Base-by-base conservation (phyloP, 2,113 vertebrate species). In the Saccopteryx bilineata region DNA sequence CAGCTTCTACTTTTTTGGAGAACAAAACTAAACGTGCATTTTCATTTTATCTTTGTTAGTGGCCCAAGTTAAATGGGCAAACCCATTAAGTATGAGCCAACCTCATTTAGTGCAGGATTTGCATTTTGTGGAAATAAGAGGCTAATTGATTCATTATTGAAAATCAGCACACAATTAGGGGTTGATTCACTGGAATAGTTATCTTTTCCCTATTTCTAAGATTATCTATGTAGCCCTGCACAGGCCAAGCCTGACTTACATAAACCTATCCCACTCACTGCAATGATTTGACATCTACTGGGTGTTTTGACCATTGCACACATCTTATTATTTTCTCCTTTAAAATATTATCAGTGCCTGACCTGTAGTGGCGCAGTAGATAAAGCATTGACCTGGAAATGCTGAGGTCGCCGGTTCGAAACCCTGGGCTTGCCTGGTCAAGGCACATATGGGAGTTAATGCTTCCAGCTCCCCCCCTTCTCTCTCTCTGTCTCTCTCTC, bases 31-130 rank as follows among this genome's bases (percentile, higher is more conserved):
- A 97, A 60, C 17, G 15, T 2, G 0, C 65, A 84, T 98, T 87
- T 80, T 92, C 50, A 87, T 87, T 85, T 97, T 66, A 72, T 95
- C 31, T 86, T 75, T 10, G 75, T 5, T 86, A 80, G 2, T 90
- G 48, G 17, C 54, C 93, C 23, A 21, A 39, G 71, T 75, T 87
- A 91, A 95, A 76, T 23, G 23, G 26, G 33, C 33, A 66, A 84
- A 61, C 79, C 92, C 63, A 72, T 97, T 93, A 95, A 95, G 58
- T 92, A 50, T 52, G n/a, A 87, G 9, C 50, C 50, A 93, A 54
- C 14, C 10, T 84, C 17, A n/a, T 15, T 86, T 68, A 82, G 14
- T 17, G 10, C 11, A 58, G 17, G 48, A 91, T 82, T 88, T 69
- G 54, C 79, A 72, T 93, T 72, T 26, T 26, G 23, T 58, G 50